A percentile compares a stretch with the other conserved stretches of the same genome.
These are phyloP conservation scores for Gisinianus flammeolus DNA, from an alignment of 2,888 invertebrate genomes.

Conservation along the genomic window DNA sequence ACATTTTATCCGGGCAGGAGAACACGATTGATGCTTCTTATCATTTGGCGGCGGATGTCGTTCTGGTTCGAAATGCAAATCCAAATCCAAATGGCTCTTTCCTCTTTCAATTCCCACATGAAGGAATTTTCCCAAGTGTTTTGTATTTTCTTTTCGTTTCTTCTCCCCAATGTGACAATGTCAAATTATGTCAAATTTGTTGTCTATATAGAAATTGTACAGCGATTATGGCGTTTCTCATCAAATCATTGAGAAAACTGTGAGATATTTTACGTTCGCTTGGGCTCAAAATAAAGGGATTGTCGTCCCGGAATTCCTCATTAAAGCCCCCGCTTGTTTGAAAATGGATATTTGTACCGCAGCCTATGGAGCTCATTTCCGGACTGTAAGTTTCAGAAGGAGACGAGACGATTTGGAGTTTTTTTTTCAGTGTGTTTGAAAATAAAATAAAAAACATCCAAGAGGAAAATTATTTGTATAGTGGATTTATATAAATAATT, in stretches of 20 bases:
- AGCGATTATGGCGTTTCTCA: slow-evolving; percentile 42
- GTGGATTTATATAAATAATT: no score
- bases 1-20: slow-evolving; percentile 42
- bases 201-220: slow-evolving; percentile 43
- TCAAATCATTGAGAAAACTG: slow-evolving; percentile 11
- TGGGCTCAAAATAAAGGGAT: slow-evolving; percentile 45
- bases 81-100: no score
- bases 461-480: not conserved
- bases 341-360: slow-evolving; percentile 39
- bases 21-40: slow-evolving; percentile 39
- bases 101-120: no score
- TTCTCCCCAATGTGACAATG: no score
- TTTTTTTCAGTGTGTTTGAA: not conserved
- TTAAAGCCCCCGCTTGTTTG: slow-evolving; percentile 36
- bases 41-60: slow-evolving; percentile 44
- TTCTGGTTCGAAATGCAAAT: no score
- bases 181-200: not conserved
- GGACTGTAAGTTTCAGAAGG: slow-evolving; percentile 38
- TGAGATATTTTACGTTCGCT: slow-evolving; percentile 41
- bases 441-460: no score
- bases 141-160: no score
- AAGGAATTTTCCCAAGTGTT: no score
- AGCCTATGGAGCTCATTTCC: slow-evolving; percentile 42
- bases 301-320: slow-evolving; percentile 39
- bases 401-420: not conserved